phyloP scores from a whole-genome alignment of 2,888 invertebrate species.

The Lasioglossum zephyrum region DNA sequence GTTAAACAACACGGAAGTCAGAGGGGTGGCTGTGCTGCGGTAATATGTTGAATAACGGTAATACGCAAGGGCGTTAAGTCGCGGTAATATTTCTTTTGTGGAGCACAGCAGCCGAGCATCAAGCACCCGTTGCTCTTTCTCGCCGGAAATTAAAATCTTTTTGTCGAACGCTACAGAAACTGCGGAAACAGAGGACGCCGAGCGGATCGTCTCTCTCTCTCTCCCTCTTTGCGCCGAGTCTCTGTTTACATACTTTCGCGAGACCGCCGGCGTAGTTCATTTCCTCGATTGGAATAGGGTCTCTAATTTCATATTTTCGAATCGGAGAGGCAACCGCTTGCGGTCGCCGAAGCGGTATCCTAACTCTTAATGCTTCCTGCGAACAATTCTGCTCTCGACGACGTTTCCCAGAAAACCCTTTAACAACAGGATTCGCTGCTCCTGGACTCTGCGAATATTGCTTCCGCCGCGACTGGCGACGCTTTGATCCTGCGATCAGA shows the following conservation, averaged over 20 bases:
- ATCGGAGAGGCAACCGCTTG: conserved; percentile 31
- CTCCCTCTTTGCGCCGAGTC: background rate
- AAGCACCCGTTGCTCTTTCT: conserved; percentile 76
- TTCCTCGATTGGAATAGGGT: conserved; percentile 52
- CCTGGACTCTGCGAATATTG: conserved; percentile 33
- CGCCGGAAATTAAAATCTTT: conserved; percentile 83
- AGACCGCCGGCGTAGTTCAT: conserved; percentile 46
- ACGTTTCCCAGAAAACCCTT: conserved; percentile 27
- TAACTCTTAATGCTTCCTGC: conserved; percentile 38
- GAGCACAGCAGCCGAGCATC: conserved; percentile 43
- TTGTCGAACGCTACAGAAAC: conserved; percentile 60
- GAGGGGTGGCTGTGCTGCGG: conserved; percentile 39
- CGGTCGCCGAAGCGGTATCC: conserved; percentile 38
- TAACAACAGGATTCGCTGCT: conserved; percentile 10
- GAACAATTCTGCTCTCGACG: conserved; percentile 35
- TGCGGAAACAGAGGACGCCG: background rate
- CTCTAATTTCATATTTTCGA: conserved; percentile 39
- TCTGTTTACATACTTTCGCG: conserved; percentile 54
- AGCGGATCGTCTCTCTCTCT: background rate
- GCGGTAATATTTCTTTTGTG: conserved; percentile 69
- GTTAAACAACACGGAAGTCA: conserved; percentile 37
- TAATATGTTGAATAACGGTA: conserved; percentile 2
- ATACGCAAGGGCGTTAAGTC: conserved; percentile 60
- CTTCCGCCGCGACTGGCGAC: conserved; percentile 22
- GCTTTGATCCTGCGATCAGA: conserved; percentile 39